Evolutionary conservation across 2,113 vertebrate species (phyloP).

Genomic region (Cichladusa arquata): DNA sequence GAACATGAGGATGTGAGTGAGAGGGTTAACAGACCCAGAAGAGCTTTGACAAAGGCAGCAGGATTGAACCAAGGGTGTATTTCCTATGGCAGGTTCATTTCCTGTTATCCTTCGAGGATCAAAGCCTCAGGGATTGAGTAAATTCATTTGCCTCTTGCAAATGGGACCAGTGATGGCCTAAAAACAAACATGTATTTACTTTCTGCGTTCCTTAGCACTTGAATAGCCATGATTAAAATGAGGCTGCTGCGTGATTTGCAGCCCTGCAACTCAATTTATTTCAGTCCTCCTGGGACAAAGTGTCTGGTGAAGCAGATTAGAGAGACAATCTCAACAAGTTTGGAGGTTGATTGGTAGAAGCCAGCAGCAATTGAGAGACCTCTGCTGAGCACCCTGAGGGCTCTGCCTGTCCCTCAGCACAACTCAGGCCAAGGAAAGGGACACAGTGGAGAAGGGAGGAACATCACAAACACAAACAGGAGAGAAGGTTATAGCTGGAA

Average conservation of each 20-base stretch:
- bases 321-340: constrained; percentile 12
- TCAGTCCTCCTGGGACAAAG: constrained; percentile 10
- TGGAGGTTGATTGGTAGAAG: neutral
- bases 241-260: constrained; percentile 31
- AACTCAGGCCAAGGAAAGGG: neutral
- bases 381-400: neutral
- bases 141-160: neutral
- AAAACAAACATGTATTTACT: constrained; percentile 49
- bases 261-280: constrained; percentile 11
- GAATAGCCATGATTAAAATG: constrained; percentile 30
- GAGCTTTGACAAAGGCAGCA: neutral
- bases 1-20: neutral
- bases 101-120: neutral
- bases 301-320: constrained; percentile 5
- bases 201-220: constrained; percentile 38
- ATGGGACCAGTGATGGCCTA: neutral
- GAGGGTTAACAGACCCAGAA: neutral
- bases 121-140: neutral
- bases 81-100: neutral
- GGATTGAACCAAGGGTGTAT: neutral
- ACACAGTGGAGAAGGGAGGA: neutral
- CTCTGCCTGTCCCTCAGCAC: neutral
- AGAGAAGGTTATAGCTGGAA: neutral
- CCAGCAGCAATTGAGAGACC: neutral
- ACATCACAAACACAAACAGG: neutral